These are phyloP conservation scores for Dipus sagitta DNA, from an alignment of 2,797 vertebrate species.

Conservation along the genomic window DNA sequence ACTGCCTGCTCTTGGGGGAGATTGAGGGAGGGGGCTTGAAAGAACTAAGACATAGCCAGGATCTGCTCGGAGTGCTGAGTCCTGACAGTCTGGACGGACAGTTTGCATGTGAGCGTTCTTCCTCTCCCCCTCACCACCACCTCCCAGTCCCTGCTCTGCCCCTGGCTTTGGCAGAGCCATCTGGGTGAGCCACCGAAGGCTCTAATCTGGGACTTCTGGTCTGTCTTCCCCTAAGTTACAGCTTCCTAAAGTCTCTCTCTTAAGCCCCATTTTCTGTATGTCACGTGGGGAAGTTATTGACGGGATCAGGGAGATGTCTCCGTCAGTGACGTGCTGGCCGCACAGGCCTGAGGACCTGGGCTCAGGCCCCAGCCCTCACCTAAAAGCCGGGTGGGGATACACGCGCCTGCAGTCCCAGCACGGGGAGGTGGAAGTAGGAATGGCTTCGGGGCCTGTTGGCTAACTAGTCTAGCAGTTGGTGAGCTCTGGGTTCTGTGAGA, in stretches of 20 bases:
- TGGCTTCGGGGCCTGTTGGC: too few species aligned
- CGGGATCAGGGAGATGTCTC: too few species aligned
- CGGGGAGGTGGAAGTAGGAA: too few species aligned
- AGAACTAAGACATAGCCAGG: neutral
- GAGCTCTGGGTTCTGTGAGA: too few species aligned
- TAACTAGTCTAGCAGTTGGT: too few species aligned
- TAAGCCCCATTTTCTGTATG: neutral
- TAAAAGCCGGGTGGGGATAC: too few species aligned
- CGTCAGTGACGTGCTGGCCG: too few species aligned
- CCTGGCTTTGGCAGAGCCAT: neutral
- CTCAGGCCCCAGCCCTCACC: too few species aligned
- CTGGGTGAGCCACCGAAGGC: neutral
- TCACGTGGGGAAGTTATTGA: neutral
- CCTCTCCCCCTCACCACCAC: neutral
- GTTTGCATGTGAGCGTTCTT: neutral
- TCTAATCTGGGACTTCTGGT: neutral
- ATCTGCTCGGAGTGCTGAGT: neutral
- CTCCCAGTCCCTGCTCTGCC: fast-evolving
- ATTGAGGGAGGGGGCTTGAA: too few species aligned
- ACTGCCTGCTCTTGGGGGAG: neutral
- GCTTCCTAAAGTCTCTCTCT: neutral
- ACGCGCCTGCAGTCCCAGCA: too few species aligned
- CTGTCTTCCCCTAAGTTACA: neutral
- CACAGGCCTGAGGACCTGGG: too few species aligned
- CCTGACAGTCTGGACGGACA: fast-evolving